phyloP scores from a whole-genome alignment of 2,888 invertebrate species.

The Dysmachus trigonus region DNA sequence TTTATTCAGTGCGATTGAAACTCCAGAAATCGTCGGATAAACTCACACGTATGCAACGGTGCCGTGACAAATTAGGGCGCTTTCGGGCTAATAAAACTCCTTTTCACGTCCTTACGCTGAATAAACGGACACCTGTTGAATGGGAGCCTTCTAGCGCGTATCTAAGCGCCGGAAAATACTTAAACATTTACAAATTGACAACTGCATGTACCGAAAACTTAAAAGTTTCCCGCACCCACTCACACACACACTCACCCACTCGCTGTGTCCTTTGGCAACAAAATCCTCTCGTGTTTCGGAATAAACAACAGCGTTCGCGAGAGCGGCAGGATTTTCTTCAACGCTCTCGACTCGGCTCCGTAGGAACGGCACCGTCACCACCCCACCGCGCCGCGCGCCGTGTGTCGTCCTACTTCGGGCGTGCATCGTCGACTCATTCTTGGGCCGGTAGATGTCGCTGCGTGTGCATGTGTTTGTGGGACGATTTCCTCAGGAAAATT shows the following conservation, averaged over 20 bases:
- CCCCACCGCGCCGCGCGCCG: too few relatives aligned
- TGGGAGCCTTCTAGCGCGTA: slow-evolving; percentile 20
- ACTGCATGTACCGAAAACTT: slow-evolving; percentile 36
- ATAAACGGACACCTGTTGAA: slow-evolving; percentile 34
- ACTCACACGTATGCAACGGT: neutral
- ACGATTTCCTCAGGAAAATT: neutral
- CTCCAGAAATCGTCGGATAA: slow-evolving; percentile 2
- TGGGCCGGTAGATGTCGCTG: neutral
- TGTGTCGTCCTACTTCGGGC: neutral
- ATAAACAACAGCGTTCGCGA: slow-evolving; percentile 4
- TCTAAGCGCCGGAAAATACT: slow-evolving; percentile 38
- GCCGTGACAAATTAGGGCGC: slow-evolving; percentile 32
- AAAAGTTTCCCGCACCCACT: slow-evolving; percentile 13
- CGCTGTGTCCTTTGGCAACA: neutral
- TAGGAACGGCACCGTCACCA: too few relatives aligned
- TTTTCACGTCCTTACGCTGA: slow-evolving; percentile 31
- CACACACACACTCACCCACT: slow-evolving; percentile 30
- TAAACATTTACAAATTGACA: slow-evolving; percentile 42
- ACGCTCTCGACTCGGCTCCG: neutral
- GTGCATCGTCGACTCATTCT: neutral
- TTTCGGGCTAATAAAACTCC: slow-evolving; percentile 34
- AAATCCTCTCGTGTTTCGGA: slow-evolving; percentile 5
- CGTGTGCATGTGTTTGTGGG: neutral
- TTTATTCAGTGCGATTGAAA: slow-evolving; percentile 18
- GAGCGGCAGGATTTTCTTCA: neutral